phyloP scores from a whole-genome alignment of 2,888 invertebrate species.

The Ophion costatus region DNA sequence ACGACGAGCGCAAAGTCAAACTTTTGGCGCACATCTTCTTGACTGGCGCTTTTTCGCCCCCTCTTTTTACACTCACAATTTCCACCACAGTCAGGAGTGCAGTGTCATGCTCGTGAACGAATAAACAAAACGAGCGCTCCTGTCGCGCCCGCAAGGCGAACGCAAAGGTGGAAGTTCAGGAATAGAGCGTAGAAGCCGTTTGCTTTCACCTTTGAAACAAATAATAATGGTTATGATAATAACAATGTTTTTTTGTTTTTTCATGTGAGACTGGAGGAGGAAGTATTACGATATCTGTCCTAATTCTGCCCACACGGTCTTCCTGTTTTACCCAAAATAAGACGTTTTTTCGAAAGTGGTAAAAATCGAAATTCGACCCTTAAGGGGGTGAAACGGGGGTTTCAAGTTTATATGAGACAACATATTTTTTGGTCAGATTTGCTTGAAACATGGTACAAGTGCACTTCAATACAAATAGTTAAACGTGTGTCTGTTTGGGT shows the following conservation, averaged over 20 bases:
- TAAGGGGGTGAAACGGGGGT: too few relatives aligned
- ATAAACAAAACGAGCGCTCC: neutral
- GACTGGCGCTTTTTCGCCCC: constrained; percentile 2
- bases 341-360: too few relatives aligned
- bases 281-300: too few relatives aligned
- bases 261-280: too few relatives aligned
- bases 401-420: too few relatives aligned
- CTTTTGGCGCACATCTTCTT: constrained; percentile 38
- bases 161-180: constrained; percentile 43
- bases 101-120: constrained; percentile 28
- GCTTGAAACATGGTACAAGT: too few relatives aligned
- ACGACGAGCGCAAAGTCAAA: constrained; percentile 7
- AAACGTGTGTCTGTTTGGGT: too few relatives aligned
- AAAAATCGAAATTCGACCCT: too few relatives aligned
- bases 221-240: constrained; percentile 1
- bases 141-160: constrained; percentile 10
- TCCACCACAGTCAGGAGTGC: constrained; percentile 50
- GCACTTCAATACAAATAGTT: too few relatives aligned
- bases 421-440: too few relatives aligned
- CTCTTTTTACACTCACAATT: constrained; percentile 20
- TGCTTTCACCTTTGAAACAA: constrained; percentile 24
- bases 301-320: too few relatives aligned
- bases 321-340: too few relatives aligned
- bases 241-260: neutral
- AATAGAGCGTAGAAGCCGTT: constrained; percentile 11